These are phyloP conservation scores for Melinaea menophilus DNA, from an alignment of 2,888 invertebrate species.

Conservation along the genomic window DNA sequence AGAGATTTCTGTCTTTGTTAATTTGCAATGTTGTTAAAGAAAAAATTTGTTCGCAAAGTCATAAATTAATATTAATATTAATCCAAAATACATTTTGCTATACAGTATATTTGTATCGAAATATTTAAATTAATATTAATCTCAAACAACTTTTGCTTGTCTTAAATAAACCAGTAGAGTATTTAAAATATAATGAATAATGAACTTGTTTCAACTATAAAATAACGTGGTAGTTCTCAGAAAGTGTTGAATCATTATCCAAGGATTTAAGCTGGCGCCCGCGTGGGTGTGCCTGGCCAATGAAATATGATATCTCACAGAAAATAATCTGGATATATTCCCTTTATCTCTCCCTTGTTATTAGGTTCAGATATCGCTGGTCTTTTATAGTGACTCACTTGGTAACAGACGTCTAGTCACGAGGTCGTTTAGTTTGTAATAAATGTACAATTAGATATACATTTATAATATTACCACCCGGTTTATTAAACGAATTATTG, in stretches of 20 bases:
- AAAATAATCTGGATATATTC: conserved; percentile 15
- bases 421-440: conserved; percentile 13
- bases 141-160: too few relatives aligned
- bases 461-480: background rate
- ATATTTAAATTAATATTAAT: too few relatives aligned
- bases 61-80: too few relatives aligned
- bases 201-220: conserved; percentile 2
- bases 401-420: conserved; percentile 30
- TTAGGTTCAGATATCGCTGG: conserved; percentile 21
- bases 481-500: too few relatives aligned
- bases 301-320: conserved; percentile 32
- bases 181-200: too few relatives aligned
- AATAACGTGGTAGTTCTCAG: conserved; percentile 16
- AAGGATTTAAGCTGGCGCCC: conserved; percentile 35
- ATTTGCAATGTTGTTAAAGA: too few relatives aligned
- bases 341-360: conserved; percentile 19
- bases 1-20: too few relatives aligned
- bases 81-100: too few relatives aligned
- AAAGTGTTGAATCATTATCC: conserved; percentile 22
- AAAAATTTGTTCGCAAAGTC: too few relatives aligned
- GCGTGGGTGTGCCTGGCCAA: conserved; percentile 39
- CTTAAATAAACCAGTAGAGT: too few relatives aligned
- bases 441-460: background rate
- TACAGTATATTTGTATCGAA: too few relatives aligned
- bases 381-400: conserved; percentile 18